Evolutionary conservation across 2,797 vertebrate species (phyloP).

Genomic region (Diplodus sargus): DNA sequence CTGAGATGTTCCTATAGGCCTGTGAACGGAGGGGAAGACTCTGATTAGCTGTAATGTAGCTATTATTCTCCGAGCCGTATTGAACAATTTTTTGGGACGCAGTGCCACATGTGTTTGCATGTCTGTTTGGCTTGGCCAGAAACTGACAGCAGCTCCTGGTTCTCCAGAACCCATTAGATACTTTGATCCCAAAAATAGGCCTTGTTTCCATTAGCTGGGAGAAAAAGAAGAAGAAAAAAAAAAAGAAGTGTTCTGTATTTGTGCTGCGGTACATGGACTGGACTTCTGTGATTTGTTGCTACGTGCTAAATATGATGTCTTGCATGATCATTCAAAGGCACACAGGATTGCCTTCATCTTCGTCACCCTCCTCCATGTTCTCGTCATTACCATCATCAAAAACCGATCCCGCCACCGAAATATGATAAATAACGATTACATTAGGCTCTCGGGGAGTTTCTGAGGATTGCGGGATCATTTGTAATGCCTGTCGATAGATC

Average conservation of each 20-base stretch:
- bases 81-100: conserved; percentile 83
- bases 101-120: conserved; percentile 88
- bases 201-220: conserved; percentile 87
- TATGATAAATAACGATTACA: conserved; percentile 46
- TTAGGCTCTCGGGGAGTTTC: conserved; percentile 27
- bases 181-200: conserved; percentile 89
- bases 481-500: conserved; percentile 60
- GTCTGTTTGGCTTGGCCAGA: conserved; percentile 91
- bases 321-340: conserved; percentile 74
- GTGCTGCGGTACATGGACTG: conserved; percentile 84
- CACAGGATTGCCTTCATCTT: conserved; percentile 40
- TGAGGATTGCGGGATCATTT: conserved; percentile 50
- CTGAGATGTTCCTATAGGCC: conserved; percentile 49
- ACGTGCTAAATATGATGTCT: conserved; percentile 78
- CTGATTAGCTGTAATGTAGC: conserved; percentile 62
- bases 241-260: conserved; percentile 84
- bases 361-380: conserved; percentile 26
- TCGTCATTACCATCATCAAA: conserved; percentile 40
- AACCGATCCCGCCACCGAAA: conserved; percentile 37
- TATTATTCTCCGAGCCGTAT: conserved; percentile 71
- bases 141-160: conserved; percentile 89
- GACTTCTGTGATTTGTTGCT: conserved; percentile 85
- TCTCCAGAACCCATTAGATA: conserved; percentile 87
- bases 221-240: too few species aligned
- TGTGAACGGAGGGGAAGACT: conserved; percentile 23